These are phyloP conservation scores for Eptesicus fuscus DNA, from an alignment of 2,113 vertebrate species.

Conservation along the genomic window DNA sequence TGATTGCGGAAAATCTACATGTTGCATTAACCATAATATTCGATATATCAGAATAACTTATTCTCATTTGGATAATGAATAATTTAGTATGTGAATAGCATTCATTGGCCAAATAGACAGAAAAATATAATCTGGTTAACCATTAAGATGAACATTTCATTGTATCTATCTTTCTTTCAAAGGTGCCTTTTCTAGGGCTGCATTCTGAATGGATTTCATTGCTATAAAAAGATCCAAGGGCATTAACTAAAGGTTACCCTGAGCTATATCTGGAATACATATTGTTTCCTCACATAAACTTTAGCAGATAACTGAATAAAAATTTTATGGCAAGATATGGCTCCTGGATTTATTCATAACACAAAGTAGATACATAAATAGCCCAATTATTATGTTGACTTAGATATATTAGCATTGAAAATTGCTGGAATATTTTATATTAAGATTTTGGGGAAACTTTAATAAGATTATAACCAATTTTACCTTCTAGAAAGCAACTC, in stretches of 20 bases:
- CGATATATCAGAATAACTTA: background rate
- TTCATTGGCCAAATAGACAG: background rate
- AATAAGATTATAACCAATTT: conserved; percentile 22
- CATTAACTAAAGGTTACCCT: background rate
- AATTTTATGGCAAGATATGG: background rate
- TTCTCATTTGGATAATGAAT: background rate
- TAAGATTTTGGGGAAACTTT: background rate
- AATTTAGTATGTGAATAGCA: background rate
- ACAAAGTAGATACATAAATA: background rate
- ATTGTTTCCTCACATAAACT: conserved; percentile 26
- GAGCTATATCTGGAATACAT: background rate
- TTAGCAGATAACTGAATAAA: conserved; percentile 29
- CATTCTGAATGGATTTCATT: conserved; percentile 5
- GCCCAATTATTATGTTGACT: background rate
- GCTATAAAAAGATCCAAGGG: background rate
- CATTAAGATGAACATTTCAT: background rate
- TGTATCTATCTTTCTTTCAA: conserved; percentile 28
- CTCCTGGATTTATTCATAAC: conserved; percentile 9
- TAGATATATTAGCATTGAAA: conserved; percentile 8
- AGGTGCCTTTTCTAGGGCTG: background rate
- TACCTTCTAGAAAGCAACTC: background rate
- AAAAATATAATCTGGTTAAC: background rate
- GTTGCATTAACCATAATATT: background rate
- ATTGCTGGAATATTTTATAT: background rate
- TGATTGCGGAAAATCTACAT: background rate